Evolutionary conservation across 2,888 invertebrate species (phyloP).

Genomic region (Drosophila subquinaria): DNA sequence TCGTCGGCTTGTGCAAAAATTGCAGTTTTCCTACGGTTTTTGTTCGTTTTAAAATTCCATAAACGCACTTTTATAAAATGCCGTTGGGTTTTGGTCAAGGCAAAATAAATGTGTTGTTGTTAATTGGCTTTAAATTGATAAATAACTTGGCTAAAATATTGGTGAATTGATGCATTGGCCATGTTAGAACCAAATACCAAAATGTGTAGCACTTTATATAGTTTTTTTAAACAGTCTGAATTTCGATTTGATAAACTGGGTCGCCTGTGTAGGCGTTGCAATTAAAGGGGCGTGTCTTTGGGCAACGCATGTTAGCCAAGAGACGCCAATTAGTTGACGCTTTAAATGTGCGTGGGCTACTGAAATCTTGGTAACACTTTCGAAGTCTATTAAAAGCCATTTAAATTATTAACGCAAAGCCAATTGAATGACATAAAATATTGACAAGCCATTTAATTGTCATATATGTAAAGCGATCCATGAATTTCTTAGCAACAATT

Average conservation of each 20-base stretch:
- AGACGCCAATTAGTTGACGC: conserved; percentile 9
- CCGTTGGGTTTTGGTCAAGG: conserved; percentile 60
- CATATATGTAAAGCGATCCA: conserved; percentile 18
- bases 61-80: conserved; percentile 67
- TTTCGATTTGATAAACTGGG: conserved; percentile 25
- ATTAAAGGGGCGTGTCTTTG: conserved; percentile 22
- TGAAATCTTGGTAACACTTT: conserved; percentile 40
- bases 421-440: conserved; percentile 45
- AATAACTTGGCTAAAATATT: conserved; percentile 43
- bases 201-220: not conserved
- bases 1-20: not conserved
- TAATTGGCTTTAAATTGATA: conserved; percentile 63
- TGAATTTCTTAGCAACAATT: conserved; percentile 15
- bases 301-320: conserved; percentile 9
- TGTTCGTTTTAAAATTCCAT: conserved; percentile 55
- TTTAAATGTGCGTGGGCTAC: conserved; percentile 19
- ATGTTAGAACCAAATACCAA: conserved; percentile 26
- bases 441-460: conserved; percentile 31
- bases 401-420: conserved; percentile 18
- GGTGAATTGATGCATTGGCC: conserved; percentile 23
- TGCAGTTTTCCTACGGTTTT: not conserved
- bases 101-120: conserved; percentile 13
- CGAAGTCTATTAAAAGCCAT: conserved; percentile 20
- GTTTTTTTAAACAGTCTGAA: conserved; percentile 1
- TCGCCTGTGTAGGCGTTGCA: conserved; percentile 1